phyloP scores from a whole-genome alignment of 2,888 invertebrate genomes.

The Mesoligia furuncula region DNA sequence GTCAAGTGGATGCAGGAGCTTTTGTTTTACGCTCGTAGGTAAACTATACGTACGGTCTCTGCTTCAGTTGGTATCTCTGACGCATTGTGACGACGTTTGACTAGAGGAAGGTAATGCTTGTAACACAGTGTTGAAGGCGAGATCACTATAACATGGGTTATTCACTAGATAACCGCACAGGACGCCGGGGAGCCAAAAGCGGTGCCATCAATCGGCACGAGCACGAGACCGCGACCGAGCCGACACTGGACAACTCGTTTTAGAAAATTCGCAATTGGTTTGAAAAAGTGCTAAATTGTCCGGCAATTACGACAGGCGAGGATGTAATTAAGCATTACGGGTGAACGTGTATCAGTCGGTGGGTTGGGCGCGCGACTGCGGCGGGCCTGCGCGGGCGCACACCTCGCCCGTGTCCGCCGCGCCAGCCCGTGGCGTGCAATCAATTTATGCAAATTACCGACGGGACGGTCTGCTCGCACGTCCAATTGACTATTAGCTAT shows the following conservation, averaged over 20 bases:
- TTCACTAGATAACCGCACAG: slow-evolving; percentile 78
- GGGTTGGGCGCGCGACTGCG: slow-evolving; percentile 88
- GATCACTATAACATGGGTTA: slow-evolving; percentile 82
- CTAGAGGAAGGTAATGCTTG: slow-evolving; percentile 71
- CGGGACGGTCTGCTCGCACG: slow-evolving; percentile 80
- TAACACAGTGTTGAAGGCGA: slow-evolving; percentile 69
- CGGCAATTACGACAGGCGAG: slow-evolving; percentile 82
- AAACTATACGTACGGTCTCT: slow-evolving; percentile 86
- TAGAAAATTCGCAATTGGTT: slow-evolving; percentile 77
- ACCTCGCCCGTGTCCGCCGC: slow-evolving; percentile 75
- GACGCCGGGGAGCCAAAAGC: slow-evolving; percentile 70
- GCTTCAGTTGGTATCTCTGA: slow-evolving; percentile 88
- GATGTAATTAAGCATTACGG: slow-evolving; percentile 87
- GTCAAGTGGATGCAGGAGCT: slow-evolving; percentile 69
- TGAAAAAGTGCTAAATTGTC: slow-evolving; percentile 82
- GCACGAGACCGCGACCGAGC: slow-evolving; percentile 69
- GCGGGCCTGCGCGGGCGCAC: slow-evolving; percentile 76
- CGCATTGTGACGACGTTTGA: slow-evolving; percentile 80
- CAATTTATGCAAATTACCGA: slow-evolving; percentile 89
- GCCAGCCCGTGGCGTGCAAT: slow-evolving; percentile 82
- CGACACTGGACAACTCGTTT: slow-evolving; percentile 70
- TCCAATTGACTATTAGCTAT: slow-evolving; percentile 78
- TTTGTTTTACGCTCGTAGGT: slow-evolving; percentile 60
- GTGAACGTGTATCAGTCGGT: slow-evolving; percentile 87
- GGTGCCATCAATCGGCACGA: slow-evolving; percentile 72